Base-by-base conservation (phyloP, 2,888 invertebrate species). In the Coremacera marginata region DNA sequence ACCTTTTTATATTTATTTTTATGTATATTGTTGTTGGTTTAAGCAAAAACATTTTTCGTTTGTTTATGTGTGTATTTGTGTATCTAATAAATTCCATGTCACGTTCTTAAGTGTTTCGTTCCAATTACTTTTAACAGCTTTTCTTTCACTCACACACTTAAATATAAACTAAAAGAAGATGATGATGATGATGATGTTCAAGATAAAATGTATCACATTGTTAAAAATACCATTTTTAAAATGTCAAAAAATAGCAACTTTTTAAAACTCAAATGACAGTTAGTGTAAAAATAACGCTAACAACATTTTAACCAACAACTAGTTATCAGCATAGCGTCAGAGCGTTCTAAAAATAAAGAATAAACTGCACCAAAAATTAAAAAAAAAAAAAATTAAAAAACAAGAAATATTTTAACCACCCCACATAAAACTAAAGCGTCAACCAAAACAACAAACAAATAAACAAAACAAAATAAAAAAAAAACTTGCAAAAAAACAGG, bases 371-470 rank as follows among this genome's bases (percentile, higher is more conserved):
- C 44, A 44, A 44, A 44, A 44, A n/a, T n/a, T n/a, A n/a, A n/a
- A n/a, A n/a, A n/a, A n/a, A n/a, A n/a, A n/a, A n/a, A 44, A 44
- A 3, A 4, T 44, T 9, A 73, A 70, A 70, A 57, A 75, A 57
- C 57, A 68, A 70, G 8, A 25, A n/a, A 14, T n/a, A 4, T 11
- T 25, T 22, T 19, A 71, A 49, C 51, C 68, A n/a, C 62, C 49
- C 68, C 34, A 78, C 75, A 51, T 75, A 78, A 70, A 75, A 62
- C 77, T 77, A 51, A 75, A 73, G 74, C 78, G 75, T 78, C 67
- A 77, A 80, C 70, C 49, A 75, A 74, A 78, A 78, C 68, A 49
- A 51, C 34, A 75, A 25, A 19, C 63, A 51, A 68, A 37, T 4
- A 34, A 31, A 70, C 7, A 19, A 51, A 11, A 52, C 44, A 70